A percentile compares a stretch with the other conserved stretches of the same genome.
Conservation (phyloP, 2,888 invertebrate genomes). For the Drosophila nr. perissopoda region DNA sequence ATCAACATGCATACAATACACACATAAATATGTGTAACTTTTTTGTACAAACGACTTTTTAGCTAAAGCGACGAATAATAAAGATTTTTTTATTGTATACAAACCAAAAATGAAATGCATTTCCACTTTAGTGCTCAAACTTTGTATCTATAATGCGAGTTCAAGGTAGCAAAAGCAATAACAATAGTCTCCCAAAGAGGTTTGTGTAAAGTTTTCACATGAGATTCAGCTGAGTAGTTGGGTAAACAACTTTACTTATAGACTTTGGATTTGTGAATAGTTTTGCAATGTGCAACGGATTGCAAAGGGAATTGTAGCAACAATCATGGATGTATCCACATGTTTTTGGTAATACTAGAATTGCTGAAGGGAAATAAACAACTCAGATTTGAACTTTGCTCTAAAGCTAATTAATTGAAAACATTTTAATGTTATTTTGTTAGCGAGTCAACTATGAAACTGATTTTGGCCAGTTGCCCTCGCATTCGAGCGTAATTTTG, state of each 20-base stretch:
- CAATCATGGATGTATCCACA: not conserved
- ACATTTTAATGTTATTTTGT: slow-evolving; percentile 41
- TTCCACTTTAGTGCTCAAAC: slow-evolving; percentile 17
- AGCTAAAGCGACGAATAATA: slow-evolving; percentile 70
- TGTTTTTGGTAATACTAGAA: not conserved
- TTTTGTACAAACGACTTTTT: slow-evolving; percentile 74
- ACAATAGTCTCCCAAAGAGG: slow-evolving; percentile 34
- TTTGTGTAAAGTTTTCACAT: slow-evolving; percentile 58
- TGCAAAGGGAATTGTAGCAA: slow-evolving; percentile 26
- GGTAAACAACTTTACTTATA: slow-evolving; percentile 21
- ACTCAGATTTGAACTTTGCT: not conserved
- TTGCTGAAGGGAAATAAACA: not conserved
- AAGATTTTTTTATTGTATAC: slow-evolving; percentile 74
- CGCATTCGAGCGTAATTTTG: slow-evolving; percentile 28
- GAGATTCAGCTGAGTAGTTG: slow-evolving; percentile 13
- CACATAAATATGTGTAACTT: slow-evolving; percentile 46
- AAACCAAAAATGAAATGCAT: slow-evolving; percentile 41
- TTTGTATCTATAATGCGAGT: slow-evolving; percentile 43
- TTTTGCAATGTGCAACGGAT: slow-evolving; percentile 39
- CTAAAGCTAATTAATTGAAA: slow-evolving; percentile 34
- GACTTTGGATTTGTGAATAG: slow-evolving; percentile 9
- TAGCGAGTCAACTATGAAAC: slow-evolving; percentile 32
- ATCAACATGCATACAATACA: slow-evolving; percentile 34
- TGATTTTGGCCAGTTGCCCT: slow-evolving; percentile 35
- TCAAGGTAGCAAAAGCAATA: slow-evolving; percentile 52